Conservation (phyloP, 2,888 invertebrate genomes). For the Trichogramma evanescens region DNA sequence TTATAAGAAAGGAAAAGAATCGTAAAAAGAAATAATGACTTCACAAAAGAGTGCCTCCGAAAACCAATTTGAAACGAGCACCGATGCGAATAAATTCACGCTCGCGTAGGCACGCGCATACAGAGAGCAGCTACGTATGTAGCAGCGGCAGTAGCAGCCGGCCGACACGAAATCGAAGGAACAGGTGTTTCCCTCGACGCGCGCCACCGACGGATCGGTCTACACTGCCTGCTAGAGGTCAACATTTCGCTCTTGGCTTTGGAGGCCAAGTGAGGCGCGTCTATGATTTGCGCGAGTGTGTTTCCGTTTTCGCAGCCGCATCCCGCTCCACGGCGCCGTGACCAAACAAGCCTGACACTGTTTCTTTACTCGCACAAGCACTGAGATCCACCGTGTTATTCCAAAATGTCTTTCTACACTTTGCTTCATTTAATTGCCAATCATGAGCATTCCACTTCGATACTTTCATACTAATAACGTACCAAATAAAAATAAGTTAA, state of each 20-base stretch:
- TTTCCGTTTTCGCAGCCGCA: no score
- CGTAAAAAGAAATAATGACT: conserved; percentile 16
- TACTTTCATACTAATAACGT: no score
- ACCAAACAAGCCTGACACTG: no score
- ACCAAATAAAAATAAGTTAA: no score
- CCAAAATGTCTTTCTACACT: no score
- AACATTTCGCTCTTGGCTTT: no score
- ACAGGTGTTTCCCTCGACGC: conserved; percentile 12
- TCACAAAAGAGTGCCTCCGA: conserved; percentile 12
- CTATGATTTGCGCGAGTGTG: neutral
- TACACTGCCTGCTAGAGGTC: no score
- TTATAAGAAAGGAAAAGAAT: neutral
- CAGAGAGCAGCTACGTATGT: no score
- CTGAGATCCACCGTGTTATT: no score
- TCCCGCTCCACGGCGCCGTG: neutral
- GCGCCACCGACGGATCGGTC: neutral
- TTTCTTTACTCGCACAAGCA: no score
- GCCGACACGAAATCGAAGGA: conserved; percentile 9
- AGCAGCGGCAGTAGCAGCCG: neutral
- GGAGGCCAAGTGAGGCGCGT: neutral
- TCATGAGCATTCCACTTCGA: no score
- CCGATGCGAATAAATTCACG: conserved; percentile 22
- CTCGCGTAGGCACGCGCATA: conserved; percentile 6
- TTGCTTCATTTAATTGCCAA: no score
- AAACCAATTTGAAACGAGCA: conserved; percentile 14